Base-by-base conservation (phyloP, 2,888 invertebrate species). In the Calameuta idolon region DNA sequence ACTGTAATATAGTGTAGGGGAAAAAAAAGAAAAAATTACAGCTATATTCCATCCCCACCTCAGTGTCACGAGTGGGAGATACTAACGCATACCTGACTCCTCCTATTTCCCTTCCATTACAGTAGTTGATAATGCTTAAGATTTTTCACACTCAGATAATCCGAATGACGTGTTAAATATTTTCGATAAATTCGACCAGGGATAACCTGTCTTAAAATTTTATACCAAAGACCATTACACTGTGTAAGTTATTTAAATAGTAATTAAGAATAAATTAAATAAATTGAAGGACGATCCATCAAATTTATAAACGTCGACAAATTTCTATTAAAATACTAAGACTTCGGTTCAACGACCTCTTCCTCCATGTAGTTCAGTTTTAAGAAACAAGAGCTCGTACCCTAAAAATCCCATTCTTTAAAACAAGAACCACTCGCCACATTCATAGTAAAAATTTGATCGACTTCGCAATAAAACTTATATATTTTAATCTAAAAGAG, bases 31-130 rank as follows among this genome's bases (percentile, higher is more conserved):
- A 34, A 34, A 55, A 55, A 23, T 55, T 23, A 55, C 55, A 55
- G 23, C 55, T 55, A 55, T 23, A 9, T 55, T 55, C 55, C 15
- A 55, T 75, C 83, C 88, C 86, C 86, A 83, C 84, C 55, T 55
- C 55, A 55, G 1, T 9, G 15, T 55, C 23, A 15, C 9, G 77
- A 76, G 80, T 81, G 83, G 80, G 74, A 81, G 76, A 83, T 74
- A 83, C 83, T 77, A 83, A 81, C 80, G 82, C 81, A 23, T 55
- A 80, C 84, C 83, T 84, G 86, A 81, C 88, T 88, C 88, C 88
- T 87, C 88, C 88, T 84, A 80, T 80, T 79, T 80, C 79, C 82
- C 83, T 83, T 83, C 85, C 84, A 80, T 77, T 74, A 80, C 55
- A 55, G 33, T 73, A 55, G 40, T 37, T 69, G 55, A 9, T 55